phyloP scores from a whole-genome alignment of 1,140 invertebrate species.

The Battus philenor region DNA sequence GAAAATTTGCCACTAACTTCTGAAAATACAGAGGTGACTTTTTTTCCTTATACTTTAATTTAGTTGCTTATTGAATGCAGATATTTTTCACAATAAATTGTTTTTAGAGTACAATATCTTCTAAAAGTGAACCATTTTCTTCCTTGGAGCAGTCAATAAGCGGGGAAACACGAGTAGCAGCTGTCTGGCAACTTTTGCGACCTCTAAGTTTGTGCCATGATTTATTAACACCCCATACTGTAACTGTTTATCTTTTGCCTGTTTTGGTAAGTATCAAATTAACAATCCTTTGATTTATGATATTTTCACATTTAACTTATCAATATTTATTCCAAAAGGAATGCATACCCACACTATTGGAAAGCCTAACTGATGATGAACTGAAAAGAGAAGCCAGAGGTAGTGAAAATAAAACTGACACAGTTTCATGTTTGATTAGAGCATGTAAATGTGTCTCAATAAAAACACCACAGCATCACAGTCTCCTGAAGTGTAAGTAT shows the following conservation, averaged over 20 bases:
- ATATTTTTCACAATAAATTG: no score
- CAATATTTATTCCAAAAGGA: conserved; percentile 78
- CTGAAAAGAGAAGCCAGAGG: conserved; percentile 97
- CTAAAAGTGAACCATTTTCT: conserved; percentile 54
- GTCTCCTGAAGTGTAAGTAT: conserved; percentile 67
- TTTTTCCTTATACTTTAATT: background rate
- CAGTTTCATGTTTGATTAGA: conserved; percentile 92
- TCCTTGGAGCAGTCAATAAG: conserved; percentile 54
- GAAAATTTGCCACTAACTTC: conserved; percentile 47
- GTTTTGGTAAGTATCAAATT: conserved; percentile 85
- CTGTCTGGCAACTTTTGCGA: conserved; percentile 81
- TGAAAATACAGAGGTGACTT: conserved; percentile 50
- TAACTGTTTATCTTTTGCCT: conserved; percentile 95
- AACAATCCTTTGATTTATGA: no score
- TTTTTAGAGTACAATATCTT: conserved; percentile 40
- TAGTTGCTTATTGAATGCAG: no score
- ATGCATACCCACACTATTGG: conserved; percentile 92
- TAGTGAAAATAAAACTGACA: conserved; percentile 93
- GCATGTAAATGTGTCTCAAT: conserved; percentile 92
- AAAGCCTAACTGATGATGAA: conserved; percentile 97
- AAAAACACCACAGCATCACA: conserved; percentile 65
- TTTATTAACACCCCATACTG: conserved; percentile 91
- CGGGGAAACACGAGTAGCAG: conserved; percentile 57
- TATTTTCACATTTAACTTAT: no score
- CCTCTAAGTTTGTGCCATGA: conserved; percentile 96